These are phyloP conservation scores for Abscondita cerata DNA, from an alignment of 2,888 invertebrate species.

Conservation along the genomic window DNA sequence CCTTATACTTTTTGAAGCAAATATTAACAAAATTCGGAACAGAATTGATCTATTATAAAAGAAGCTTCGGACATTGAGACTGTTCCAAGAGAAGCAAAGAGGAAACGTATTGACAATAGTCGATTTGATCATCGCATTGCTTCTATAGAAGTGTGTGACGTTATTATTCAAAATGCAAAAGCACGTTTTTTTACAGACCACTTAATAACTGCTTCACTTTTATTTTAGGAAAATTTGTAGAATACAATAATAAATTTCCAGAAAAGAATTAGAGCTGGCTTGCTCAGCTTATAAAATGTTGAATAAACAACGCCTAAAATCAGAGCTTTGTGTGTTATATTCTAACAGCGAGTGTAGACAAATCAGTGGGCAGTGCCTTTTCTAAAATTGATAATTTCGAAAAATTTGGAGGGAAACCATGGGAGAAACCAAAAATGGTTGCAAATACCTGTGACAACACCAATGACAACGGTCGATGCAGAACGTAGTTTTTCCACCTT, in stretches of 20 bases:
- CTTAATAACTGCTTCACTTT: too few relatives aligned
- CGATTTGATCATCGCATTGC: constrained; percentile 8
- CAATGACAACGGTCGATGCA: constrained; percentile 10
- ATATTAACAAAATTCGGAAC: not conserved
- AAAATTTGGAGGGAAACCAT: not conserved
- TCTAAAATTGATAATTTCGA: not conserved
- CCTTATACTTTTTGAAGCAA: not conserved
- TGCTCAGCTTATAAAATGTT: too few relatives aligned
- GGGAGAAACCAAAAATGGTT: not conserved
- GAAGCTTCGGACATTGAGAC: not conserved
- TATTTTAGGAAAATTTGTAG: not conserved
- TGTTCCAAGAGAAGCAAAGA: not conserved
- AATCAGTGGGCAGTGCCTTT: not conserved
- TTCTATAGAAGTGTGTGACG: constrained; percentile 8
- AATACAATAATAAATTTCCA: not conserved
- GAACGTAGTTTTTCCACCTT: not conserved
- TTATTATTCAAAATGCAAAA: not conserved
- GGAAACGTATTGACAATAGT: not conserved
- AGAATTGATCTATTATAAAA: not conserved
- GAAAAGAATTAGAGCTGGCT: too few relatives aligned
- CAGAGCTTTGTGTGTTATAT: not conserved
- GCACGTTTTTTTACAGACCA: not conserved
- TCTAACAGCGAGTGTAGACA: not conserved
- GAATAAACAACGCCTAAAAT: not conserved
- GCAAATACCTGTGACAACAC: not conserved